These are phyloP conservation scores for Pteropus alecto DNA, from an alignment of 2,113 vertebrate species.

Conservation along the genomic window DNA sequence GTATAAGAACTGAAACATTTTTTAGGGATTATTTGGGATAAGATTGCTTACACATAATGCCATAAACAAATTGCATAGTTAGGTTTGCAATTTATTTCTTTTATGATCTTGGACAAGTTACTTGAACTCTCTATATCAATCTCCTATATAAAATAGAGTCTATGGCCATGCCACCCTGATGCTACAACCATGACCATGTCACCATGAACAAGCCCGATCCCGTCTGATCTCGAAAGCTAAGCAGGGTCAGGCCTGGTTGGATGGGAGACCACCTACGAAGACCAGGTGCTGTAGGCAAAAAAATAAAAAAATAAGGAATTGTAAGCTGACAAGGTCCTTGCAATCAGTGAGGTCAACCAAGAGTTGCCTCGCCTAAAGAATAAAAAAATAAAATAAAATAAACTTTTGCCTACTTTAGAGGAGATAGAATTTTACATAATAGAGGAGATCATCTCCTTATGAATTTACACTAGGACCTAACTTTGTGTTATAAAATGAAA, in stretches of 20 bases:
- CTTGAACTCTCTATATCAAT: background rate
- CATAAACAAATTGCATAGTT: background rate
- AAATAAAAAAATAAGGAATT: too few species aligned
- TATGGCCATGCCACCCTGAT: too few species aligned
- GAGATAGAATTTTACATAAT: background rate
- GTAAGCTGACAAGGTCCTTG: too few species aligned
- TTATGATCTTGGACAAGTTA: background rate
- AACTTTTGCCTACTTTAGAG: background rate
- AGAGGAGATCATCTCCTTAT: background rate
- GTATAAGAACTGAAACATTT: background rate
- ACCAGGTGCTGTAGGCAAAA: too few species aligned
- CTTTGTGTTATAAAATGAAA: background rate
- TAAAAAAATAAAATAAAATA: background rate
- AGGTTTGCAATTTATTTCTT: background rate
- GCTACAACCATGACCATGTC: too few species aligned
- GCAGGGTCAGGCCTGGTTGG: too few species aligned
- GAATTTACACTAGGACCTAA: background rate
- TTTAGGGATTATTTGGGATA: background rate
- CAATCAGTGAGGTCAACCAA: too few species aligned
- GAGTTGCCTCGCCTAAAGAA: too few species aligned
- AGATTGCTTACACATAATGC: background rate
- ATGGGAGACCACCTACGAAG: too few species aligned
- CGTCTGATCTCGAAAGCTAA: too few species aligned
- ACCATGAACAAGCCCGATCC: too few species aligned
- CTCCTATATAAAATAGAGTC: background rate